Base-by-base conservation (phyloP, 2,888 invertebrate genomes). In the Pherbina coryleti region DNA sequence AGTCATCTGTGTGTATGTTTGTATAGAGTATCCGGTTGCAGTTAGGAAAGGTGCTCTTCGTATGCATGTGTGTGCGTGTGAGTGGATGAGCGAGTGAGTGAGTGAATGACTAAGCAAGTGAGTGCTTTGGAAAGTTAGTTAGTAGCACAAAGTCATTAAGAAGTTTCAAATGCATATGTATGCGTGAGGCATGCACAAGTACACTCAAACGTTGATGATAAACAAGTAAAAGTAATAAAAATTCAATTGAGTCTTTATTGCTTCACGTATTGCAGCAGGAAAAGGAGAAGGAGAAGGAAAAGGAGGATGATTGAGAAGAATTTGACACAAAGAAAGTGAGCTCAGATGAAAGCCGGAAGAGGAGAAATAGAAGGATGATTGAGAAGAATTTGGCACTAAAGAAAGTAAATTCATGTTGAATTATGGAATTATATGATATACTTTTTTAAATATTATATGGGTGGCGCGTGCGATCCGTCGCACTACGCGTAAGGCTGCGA, bases 301-400 rank as follows among this genome's bases (percentile, higher is more conserved):
- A 3, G 44, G 14, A 11, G 11, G 2, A 11, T 1, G 2, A 44
- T 37, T 8, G 14, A 11, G 11, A 2, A 11, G 14, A 11, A 44
- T 37, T 8, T 37, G 44, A 3, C 11, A 44, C 11, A 44, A 44
- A 44, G 44, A 11, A 44, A 44, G 2, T 22, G 7, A n/a, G 3
- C 7, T 51, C 2, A 51, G 7, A 78, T 74, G 78, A 78, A 76
- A 78, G 76, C 76, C 64, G 72, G 67, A 74, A 78, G 77, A 79
- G 78, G 69, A 4, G 3, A 31, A 5, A 31, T 31, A 4, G n/a
- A n/a, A n/a, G n/a, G n/a, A n/a, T n/a, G n/a, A n/a, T n/a, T n/a
- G n/a, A n/a, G n/a, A n/a, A n/a, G n/a, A n/a, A n/a, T n/a, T n/a
- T n/a, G n/a, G n/a, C n/a, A n/a, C n/a, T n/a, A n/a, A n/a, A n/a